Conservation (phyloP, 2,113 vertebrate species). For the Corythornis madagascariensis region DNA sequence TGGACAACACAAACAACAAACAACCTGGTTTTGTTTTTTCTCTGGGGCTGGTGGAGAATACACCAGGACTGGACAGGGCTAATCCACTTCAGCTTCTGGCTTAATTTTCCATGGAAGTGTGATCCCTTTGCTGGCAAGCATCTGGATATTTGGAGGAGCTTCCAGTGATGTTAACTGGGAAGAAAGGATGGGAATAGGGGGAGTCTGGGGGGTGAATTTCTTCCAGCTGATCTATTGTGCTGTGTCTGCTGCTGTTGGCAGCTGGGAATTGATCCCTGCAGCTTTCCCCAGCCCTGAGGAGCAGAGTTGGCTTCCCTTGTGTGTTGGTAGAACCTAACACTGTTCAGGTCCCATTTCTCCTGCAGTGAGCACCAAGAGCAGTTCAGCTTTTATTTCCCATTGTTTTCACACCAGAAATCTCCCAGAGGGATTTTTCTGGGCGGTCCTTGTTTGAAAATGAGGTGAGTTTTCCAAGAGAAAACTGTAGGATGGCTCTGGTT, state of each 20-base stretch:
- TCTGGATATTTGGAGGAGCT: background rate
- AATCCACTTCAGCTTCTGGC: background rate
- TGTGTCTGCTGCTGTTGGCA: rapidly evolving
- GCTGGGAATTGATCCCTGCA: background rate
- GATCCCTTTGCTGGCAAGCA: rapidly evolving
- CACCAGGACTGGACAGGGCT: background rate
- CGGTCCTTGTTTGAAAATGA: background rate
- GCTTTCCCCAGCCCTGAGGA: too few species aligned
- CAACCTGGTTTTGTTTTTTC: too few species aligned
- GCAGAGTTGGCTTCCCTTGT: background rate
- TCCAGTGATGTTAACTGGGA: background rate
- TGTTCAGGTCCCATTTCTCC: background rate
- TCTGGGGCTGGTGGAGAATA: too few species aligned
- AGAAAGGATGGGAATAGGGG: rapidly evolving
- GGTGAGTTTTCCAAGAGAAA: background rate
- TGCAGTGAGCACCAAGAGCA: rapidly evolving
- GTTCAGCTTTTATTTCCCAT: background rate
- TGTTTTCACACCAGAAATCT: background rate
- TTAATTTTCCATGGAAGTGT: background rate
- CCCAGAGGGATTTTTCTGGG: rapidly evolving
- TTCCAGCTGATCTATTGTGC: background rate
- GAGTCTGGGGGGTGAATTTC: background rate
- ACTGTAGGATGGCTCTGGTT: background rate
- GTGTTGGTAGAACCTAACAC: background rate
- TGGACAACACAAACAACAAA: too few species aligned